Evolutionary conservation across 2,113 vertebrate species (phyloP), one percentile per base, ranked within the genome.

Genomic region (Rissa tridactyla): DNA sequence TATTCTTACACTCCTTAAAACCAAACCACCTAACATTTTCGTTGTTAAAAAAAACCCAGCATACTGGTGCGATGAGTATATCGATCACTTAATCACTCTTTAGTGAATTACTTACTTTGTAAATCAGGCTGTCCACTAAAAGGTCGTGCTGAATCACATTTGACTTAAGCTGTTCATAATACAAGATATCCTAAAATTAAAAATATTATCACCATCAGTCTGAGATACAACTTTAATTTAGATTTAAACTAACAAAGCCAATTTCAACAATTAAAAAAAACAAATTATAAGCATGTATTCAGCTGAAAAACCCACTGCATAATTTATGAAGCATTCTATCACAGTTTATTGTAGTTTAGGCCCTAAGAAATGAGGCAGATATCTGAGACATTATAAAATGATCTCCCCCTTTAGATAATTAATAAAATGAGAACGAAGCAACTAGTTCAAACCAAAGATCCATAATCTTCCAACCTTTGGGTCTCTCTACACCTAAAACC

Each of bases 51-150:
- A 94, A 57, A 86, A 38, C 4, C 0, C 30, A 70, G 77, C 12
- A 55, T 49, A 71, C 1, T 18, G 47, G 22, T 55, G 23, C 55
- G 54, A 88, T 68, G 21, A 80, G 3, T 44, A 54, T 13, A 77
- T 44, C 83, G 58, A 83, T 88, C 15, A 55, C 12, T 92, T 49
- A 72, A 86, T 82, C 64, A 52, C 52, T 51, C 2, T 22, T 72
- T 15, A 46, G 91, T 40, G 49, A 91, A 95, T 81, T 90, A 97
- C 98, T 98, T 98, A 99, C 99, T 98, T 99, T 99, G 96, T 99
- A 99, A 97, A 99, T 99, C 69, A 99, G 98, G 97, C 98, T 99
- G 98, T 99, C 99, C 97, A 99, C 99, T 97, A 99, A 98, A 98
- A 99, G 98, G 96, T 99, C 97, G 9, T 99, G 98, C 71, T 99